Percentiles rank a stretch among this genome's conserved stretches.
These are phyloP conservation scores for Meghimatium bilineatum DNA, from an alignment of 2,888 invertebrate genomes.

Conservation along the genomic window DNA sequence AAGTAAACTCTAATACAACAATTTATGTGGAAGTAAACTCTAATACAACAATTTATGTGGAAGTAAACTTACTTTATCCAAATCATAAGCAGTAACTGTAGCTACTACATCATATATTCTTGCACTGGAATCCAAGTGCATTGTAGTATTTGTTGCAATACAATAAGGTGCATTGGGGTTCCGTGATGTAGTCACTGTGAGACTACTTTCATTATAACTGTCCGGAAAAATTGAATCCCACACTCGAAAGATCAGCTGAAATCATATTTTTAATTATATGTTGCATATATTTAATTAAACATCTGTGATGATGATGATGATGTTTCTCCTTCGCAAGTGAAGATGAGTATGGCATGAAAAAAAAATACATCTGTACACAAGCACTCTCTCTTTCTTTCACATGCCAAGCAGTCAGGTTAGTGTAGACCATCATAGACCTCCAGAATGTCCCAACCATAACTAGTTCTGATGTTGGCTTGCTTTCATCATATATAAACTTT, in stretches of 20 bases:
- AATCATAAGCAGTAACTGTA: conserved; percentile 60
- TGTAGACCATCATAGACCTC: too few species aligned
- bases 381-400: too few species aligned
- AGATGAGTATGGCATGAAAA: too few species aligned
- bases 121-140: conserved; percentile 53
- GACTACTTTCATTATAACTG: conserved; percentile 49
- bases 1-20: too few species aligned
- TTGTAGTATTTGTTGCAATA: conserved; percentile 42
- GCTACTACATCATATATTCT: conserved; percentile 51
- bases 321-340: too few species aligned
- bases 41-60: neutral
- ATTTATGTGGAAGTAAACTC: neutral
- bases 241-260: conserved; percentile 56
- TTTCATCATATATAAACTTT: too few species aligned
- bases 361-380: too few species aligned
- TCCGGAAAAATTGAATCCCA: conserved; percentile 57
- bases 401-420: too few species aligned
- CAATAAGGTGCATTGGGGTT: conserved; percentile 57
- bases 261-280: neutral
- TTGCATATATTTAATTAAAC: too few species aligned
- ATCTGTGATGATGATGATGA: too few species aligned
- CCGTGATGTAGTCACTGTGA: conserved; percentile 53
- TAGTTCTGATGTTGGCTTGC: too few species aligned
- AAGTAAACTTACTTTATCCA: conserved; percentile 63
- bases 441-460: too few species aligned